A percentile compares a stretch with the other conserved stretches of the same genome.
These are phyloP conservation scores for Octomys mimax DNA, from an alignment of 2,797 vertebrate species.

Conservation along the genomic window DNA sequence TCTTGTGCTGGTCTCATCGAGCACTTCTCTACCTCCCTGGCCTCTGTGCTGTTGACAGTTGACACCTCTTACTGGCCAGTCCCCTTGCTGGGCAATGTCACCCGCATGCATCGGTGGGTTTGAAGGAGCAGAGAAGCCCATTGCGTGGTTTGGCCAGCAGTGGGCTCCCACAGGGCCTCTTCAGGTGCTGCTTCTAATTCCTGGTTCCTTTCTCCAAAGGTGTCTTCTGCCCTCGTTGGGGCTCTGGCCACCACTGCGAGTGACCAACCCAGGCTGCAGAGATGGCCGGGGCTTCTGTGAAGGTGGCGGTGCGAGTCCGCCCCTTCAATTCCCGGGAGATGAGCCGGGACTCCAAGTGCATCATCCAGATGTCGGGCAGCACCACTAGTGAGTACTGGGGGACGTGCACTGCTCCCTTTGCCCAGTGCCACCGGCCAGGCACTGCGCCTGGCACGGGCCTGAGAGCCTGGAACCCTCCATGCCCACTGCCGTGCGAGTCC, in stretches of 20 bases:
- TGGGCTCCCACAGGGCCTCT: neutral
- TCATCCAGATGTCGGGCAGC: constrained; percentile 99
- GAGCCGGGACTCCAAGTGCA: constrained; percentile 97
- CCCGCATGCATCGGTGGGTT: rapidly evolving
- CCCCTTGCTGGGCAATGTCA: neutral
- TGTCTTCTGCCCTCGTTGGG: neutral
- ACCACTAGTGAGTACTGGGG: constrained; percentile 95
- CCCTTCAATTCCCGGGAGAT: constrained; percentile 99
- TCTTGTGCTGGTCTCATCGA: neutral
- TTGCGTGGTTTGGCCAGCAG: rapidly evolving
- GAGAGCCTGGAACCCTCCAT: neutral
- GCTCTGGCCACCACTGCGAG: neutral
- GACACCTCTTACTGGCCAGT: neutral
- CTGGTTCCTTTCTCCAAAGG: constrained; percentile 57
- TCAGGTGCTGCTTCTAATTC: neutral
- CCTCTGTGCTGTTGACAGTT: neutral
- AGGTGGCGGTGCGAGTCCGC: constrained; percentile 98
- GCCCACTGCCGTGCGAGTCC: too few relatives aligned
- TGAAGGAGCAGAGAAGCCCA: neutral
- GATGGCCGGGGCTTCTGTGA: constrained; percentile 99
- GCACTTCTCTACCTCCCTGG: neutral
- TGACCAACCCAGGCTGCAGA: neutral
- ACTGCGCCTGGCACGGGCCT: rapidly evolving
- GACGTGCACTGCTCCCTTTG: rapidly evolving
- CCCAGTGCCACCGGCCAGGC: too few relatives aligned